Conservation (phyloP, 1,140 invertebrate genomes). For the Gryllus bimaculatus region DNA sequence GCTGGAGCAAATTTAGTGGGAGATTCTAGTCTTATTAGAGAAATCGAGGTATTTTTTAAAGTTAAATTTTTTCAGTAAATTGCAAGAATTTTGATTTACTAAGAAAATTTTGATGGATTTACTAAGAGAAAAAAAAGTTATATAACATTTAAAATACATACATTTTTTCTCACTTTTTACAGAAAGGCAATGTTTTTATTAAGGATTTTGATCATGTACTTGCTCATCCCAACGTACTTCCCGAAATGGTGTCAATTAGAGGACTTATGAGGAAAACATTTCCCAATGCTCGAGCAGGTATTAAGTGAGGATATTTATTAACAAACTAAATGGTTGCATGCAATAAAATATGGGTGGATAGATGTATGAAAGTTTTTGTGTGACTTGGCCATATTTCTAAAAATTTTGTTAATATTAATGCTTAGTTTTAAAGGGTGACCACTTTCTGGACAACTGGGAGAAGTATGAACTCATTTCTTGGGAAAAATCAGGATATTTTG, state of each 20-base stretch:
- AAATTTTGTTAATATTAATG: too few species aligned
- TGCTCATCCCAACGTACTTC: constrained; percentile 65
- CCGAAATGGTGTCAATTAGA: constrained; percentile 59
- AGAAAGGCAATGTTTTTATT: not conserved
- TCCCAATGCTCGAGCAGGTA: constrained; percentile 53
- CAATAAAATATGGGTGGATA: not conserved
- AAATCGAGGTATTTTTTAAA: constrained; percentile 48
- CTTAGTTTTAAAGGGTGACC: too few species aligned
- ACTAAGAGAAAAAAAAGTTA: not conserved
- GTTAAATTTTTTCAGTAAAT: not conserved
- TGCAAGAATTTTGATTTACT: not conserved
- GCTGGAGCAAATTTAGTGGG: constrained; percentile 61
- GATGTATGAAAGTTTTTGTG: not conserved
- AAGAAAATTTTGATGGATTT: not conserved
- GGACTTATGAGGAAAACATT: constrained; percentile 66
- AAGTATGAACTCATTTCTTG: too few species aligned
- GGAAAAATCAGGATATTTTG: too few species aligned
- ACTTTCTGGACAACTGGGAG: too few species aligned
- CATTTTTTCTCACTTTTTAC: not conserved
- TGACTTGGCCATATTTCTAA: not conserved
- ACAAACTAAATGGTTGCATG: not conserved
- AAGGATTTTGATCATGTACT: constrained; percentile 53
- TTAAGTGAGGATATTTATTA: constrained; percentile 18
- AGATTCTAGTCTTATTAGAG: constrained; percentile 58
- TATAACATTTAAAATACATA: not conserved